Percentiles rank a stretch among this genome's conserved stretches.
These are phyloP conservation scores for Muntiacus muntjak DNA, from an alignment of 2,113 vertebrate species.

Conservation along the genomic window DNA sequence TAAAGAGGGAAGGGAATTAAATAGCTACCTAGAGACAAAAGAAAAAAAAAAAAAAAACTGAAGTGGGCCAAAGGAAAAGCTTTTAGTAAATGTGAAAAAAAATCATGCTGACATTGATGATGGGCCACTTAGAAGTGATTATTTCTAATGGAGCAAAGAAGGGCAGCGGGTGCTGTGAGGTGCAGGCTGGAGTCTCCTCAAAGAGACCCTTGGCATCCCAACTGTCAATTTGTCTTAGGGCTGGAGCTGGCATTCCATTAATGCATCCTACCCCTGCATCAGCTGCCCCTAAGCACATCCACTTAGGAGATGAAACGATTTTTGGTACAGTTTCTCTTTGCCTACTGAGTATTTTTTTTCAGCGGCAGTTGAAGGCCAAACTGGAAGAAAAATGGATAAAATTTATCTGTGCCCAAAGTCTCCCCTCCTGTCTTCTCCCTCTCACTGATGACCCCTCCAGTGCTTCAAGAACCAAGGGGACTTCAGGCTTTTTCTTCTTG, in stretches of 20 bases:
- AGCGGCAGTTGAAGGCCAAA: background rate
- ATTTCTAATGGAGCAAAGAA: conserved; percentile 64
- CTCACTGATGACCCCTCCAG: background rate
- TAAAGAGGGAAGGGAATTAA: conserved; percentile 21
- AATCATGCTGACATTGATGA: conserved; percentile 47
- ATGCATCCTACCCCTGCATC: background rate
- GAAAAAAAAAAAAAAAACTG: conserved; percentile 10
- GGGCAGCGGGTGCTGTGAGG: background rate
- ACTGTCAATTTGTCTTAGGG: background rate
- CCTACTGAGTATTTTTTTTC: background rate
- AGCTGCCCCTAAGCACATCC: background rate
- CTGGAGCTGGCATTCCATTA: background rate
- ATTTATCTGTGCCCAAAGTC: background rate
- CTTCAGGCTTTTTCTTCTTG: background rate
- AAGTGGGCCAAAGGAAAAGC: conserved; percentile 64
- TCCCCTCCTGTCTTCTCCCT: background rate
- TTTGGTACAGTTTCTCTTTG: background rate
- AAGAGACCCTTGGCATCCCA: background rate
- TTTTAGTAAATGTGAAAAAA: conserved; percentile 69
- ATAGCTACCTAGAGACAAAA: conserved; percentile 66
- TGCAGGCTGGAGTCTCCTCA: background rate
- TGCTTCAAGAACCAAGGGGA: background rate
- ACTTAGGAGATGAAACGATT: background rate
- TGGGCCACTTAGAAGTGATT: conserved; percentile 67
- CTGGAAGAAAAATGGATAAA: background rate